These are phyloP conservation scores for Caenorhabditis angaria DNA, from an alignment of 2,888 invertebrate species.

Conservation along the genomic window DNA sequence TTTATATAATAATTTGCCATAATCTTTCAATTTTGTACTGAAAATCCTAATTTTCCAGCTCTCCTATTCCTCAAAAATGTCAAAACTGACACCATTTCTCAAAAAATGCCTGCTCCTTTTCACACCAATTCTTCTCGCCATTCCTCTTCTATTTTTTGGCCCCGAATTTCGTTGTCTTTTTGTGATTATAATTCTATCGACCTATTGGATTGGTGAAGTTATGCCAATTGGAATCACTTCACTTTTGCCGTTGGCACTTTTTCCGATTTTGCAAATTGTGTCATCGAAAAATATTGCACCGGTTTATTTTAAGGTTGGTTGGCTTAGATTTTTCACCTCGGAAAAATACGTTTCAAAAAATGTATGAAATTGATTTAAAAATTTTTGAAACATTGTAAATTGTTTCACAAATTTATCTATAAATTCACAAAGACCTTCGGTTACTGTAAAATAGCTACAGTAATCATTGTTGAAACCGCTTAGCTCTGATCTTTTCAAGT, in stretches of 20 bases:
- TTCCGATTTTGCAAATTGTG: slow-evolving; percentile 54
- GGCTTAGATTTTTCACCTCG: no score
- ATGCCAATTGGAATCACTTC: slow-evolving; percentile 58
- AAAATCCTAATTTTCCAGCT: no score
- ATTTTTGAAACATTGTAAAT: neutral
- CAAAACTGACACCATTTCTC: no score
- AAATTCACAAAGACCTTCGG: no score
- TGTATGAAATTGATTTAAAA: no score
- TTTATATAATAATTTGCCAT: no score
- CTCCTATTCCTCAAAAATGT: no score
- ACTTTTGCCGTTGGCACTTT: slow-evolving; percentile 55
- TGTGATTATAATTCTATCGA: slow-evolving; percentile 45
- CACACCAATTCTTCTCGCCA: neutral
- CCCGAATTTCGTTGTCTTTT: slow-evolving; percentile 48
- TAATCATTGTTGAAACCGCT: no score
- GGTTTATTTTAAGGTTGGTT: slow-evolving; percentile 39
- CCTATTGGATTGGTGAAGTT: slow-evolving; percentile 53
- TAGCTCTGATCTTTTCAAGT: no score
- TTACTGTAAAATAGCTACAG: no score
- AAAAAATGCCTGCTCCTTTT: neutral
- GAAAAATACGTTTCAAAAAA: neutral
- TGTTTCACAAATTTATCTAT: no score
- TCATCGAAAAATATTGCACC: slow-evolving; percentile 43
- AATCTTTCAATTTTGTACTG: no score
- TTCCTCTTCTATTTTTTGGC: neutral